Conservation (phyloP, 1,140 invertebrate species). For the Ooceraea biroi region DNA sequence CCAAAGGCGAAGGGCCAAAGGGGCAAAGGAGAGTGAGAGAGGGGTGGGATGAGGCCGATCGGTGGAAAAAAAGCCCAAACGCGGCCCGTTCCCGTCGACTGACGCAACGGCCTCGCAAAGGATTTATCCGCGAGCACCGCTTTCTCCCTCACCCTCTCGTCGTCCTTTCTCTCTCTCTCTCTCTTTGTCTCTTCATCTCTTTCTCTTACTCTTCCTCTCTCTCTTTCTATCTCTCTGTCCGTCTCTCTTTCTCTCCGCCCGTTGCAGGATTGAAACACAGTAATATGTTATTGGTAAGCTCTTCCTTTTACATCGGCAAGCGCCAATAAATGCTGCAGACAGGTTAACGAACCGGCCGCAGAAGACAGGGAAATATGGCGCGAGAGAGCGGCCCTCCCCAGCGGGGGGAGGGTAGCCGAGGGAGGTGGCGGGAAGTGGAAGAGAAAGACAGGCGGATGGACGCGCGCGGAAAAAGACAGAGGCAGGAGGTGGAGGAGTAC, state of each 20-base stretch:
- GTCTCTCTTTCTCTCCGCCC: slow-evolving; percentile 40
- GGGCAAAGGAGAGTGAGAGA: background rate
- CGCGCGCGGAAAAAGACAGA: slow-evolving; percentile 55
- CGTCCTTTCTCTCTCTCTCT: too few species aligned
- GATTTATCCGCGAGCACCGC: slow-evolving; percentile 69
- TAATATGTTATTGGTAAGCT: slow-evolving; percentile 84
- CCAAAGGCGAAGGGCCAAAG: slow-evolving; percentile 28
- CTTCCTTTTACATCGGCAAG: slow-evolving; percentile 78
- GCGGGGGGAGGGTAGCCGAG: background rate
- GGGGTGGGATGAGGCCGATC: background rate
- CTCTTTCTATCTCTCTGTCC: too few species aligned
- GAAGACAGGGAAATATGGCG: slow-evolving; percentile 52
- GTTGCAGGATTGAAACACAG: slow-evolving; percentile 82
- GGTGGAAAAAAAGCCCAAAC: slow-evolving; percentile 38
- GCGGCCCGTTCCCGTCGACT: slow-evolving; percentile 48
- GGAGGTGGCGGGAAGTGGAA: slow-evolving; percentile 17
- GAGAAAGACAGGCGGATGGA: slow-evolving; percentile 49
- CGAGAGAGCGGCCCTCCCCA: slow-evolving; percentile 18
- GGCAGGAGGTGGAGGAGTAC: background rate
- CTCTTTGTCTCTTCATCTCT: too few species aligned
- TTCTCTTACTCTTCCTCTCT: too few species aligned
- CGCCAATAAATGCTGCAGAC: slow-evolving; percentile 84
- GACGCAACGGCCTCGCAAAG: slow-evolving; percentile 65
- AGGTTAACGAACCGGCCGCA: slow-evolving; percentile 84
- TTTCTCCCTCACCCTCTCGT: background rate